phyloP scores from a whole-genome alignment of 2,113 vertebrate genomes.

The Channa maculata region DNA sequence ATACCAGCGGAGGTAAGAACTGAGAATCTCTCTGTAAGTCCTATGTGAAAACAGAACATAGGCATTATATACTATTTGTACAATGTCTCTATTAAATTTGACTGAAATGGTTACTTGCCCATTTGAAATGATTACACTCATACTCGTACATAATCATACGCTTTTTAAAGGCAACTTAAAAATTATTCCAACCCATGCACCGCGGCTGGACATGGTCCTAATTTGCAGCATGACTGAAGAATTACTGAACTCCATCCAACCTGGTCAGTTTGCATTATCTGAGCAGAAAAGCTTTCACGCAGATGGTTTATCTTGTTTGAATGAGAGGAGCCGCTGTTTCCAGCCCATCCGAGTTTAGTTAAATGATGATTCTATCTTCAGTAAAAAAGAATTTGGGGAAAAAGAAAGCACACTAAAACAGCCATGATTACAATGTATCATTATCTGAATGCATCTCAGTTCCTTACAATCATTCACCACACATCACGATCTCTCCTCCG shows the following conservation, averaged over 20 bases:
- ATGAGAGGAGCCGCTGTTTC: slow-evolving; percentile 14
- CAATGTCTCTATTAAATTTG: not conserved
- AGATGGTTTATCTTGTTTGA: slow-evolving; percentile 29
- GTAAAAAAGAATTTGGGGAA: not conserved
- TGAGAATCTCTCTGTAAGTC: slow-evolving; percentile 14
- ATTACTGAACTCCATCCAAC: slow-evolving; percentile 4
- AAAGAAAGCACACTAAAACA: not conserved
- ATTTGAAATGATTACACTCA: not conserved
- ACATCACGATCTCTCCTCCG: slow-evolving; percentile 47
- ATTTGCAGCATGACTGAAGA: not conserved
- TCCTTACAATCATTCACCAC: slow-evolving; percentile 34
- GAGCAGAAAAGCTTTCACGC: slow-evolving; percentile 20
- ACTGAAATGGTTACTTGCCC: not conserved
- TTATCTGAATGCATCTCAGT: slow-evolving; percentile 33
- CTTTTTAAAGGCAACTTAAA: not conserved
- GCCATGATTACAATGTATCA: slow-evolving; percentile 1
- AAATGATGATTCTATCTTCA: not conserved
- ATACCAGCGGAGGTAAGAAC: slow-evolving; percentile 93
- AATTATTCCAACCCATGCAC: not conserved
- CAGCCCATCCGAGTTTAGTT: not conserved
- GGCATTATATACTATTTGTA: not conserved
- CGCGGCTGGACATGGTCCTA: not conserved
- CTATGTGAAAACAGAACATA: not conserved
- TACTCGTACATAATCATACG: too few species aligned
- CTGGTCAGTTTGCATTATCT: slow-evolving; percentile 14